phyloP scores from a whole-genome alignment of 2,888 invertebrate genomes.

The Vesta saturnalis region DNA sequence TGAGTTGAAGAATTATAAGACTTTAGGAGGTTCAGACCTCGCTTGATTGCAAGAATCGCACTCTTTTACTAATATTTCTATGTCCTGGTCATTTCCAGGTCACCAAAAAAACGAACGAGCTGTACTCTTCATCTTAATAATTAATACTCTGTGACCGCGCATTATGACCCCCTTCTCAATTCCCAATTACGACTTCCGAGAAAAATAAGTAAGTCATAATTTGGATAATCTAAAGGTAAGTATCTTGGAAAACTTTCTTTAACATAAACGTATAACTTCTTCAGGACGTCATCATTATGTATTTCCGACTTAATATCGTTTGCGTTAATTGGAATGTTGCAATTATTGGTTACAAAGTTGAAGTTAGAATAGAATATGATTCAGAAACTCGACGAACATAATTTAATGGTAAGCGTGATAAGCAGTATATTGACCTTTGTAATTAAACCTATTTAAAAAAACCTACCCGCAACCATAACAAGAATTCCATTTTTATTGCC shows the following conservation, averaged over 20 bases:
- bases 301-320: neutral
- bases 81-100: slow-evolving; percentile 46
- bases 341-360: neutral
- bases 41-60: slow-evolving; percentile 40
- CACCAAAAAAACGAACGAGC: slow-evolving; percentile 44
- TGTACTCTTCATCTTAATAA: slow-evolving; percentile 46
- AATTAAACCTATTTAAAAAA: slow-evolving; percentile 2
- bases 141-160: neutral
- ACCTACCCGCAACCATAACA: neutral
- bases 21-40: slow-evolving; percentile 37
- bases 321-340: neutral
- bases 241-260: neutral
- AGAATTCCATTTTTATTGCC: neutral
- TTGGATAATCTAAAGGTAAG: neutral
- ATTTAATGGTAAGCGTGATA: slow-evolving; percentile 5
- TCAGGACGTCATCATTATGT: neutral
- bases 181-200: neutral
- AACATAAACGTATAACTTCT: neutral
- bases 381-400: neutral
- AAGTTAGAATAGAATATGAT: neutral
- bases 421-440: neutral
- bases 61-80: slow-evolving; percentile 40
- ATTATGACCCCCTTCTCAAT: neutral
- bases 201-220: neutral
- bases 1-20: slow-evolving; percentile 43